Percentiles rank a stretch among this genome's conserved stretches.
phyloP scores from a whole-genome alignment of 2,888 invertebrate genomes.

The Melanophora roralis region DNA sequence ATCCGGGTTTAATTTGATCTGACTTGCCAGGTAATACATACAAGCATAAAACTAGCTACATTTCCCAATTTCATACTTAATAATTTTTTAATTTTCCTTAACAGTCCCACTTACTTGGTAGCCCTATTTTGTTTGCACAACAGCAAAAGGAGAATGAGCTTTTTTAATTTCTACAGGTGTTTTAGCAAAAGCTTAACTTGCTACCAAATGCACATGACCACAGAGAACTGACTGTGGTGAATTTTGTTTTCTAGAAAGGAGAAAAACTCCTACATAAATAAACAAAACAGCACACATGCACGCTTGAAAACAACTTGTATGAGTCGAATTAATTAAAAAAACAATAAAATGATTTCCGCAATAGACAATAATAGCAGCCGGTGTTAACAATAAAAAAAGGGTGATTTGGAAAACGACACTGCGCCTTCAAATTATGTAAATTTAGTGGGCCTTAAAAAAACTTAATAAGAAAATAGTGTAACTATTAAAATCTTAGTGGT shows the following conservation, averaged over 20 bases:
- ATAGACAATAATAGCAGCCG: neutral
- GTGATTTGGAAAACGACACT: too few species aligned
- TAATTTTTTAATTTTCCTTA: neutral
- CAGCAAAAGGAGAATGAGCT: constrained; percentile 20
- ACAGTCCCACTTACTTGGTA: neutral
- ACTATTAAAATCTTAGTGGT: too few species aligned
- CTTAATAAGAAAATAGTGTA: too few species aligned
- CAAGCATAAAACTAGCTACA: too few species aligned
- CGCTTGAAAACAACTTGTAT: constrained; percentile 57
- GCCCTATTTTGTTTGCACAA: neutral
- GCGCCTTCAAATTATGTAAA: too few species aligned
- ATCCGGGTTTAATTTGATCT: too few species aligned
- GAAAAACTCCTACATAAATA: constrained; percentile 28
- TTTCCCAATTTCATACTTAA: too few species aligned
- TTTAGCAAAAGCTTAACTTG: constrained; percentile 23
- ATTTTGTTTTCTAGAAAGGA: neutral
- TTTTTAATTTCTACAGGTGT: constrained; percentile 55
- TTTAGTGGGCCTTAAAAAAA: too few species aligned
- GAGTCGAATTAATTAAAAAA: constrained; percentile 50
- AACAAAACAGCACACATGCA: constrained; percentile 14
- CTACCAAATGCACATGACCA: neutral
- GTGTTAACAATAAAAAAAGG: too few species aligned
- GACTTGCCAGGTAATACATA: too few species aligned
- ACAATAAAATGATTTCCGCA: constrained; percentile 22
- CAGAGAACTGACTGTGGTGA: constrained; percentile 34